Percentiles rank a stretch among this genome's conserved stretches.
phyloP scores from a whole-genome alignment of 2,113 vertebrate species.

The Triplophysa rosa region DNA sequence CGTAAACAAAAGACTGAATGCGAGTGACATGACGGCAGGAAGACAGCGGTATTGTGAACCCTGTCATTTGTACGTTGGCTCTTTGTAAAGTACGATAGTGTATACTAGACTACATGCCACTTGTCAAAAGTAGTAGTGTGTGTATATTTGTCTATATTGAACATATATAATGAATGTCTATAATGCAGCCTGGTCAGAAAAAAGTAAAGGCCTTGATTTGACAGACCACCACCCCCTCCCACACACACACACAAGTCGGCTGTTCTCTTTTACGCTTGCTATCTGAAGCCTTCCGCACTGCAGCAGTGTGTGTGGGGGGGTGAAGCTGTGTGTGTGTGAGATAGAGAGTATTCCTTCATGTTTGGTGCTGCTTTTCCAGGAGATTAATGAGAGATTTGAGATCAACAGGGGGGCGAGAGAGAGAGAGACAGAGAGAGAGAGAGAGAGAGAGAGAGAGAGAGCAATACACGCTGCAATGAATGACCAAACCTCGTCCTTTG shows the following conservation, averaged over 20 bases:
- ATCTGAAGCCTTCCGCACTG: constrained; percentile 38
- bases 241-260: background rate
- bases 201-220: constrained; percentile 19
- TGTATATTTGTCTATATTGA: background rate
- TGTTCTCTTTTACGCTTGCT: constrained; percentile 17
- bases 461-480: constrained; percentile 28
- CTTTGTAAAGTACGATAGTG: background rate
- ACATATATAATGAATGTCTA: background rate
- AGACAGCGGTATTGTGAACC: background rate
- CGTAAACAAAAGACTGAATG: background rate
- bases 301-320: constrained; percentile 30
- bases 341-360: constrained; percentile 30
- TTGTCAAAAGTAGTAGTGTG: too few species aligned
- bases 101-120: too few species aligned
- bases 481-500: background rate
- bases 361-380: constrained; percentile 19
- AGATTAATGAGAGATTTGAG: constrained; percentile 44
- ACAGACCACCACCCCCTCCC: background rate
- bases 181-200: background rate
- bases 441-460: constrained; percentile 25
- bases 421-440: background rate
- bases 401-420: constrained; percentile 16
- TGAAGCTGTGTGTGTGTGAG: background rate
- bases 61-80: background rate
- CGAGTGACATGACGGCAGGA: background rate